Evolutionary conservation across 2,888 invertebrate species (phyloP).

Genomic region (Phaonia tiefii): DNA sequence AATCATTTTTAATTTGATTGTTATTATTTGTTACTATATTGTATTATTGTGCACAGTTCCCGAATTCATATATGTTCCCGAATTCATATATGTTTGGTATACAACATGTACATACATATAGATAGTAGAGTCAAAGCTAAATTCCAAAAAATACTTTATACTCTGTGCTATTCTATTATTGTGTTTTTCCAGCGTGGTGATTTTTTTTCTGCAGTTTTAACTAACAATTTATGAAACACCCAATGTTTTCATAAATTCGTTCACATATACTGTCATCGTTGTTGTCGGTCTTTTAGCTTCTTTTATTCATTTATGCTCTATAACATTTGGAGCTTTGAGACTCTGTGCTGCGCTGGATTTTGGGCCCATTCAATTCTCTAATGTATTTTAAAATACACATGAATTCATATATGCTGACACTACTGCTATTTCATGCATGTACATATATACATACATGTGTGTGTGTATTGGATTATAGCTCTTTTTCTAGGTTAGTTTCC

Average conservation of each 20-base stretch:
- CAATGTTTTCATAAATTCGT: slow-evolving; percentile 42
- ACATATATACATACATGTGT: slow-evolving; percentile 3
- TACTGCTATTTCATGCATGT: background rate
- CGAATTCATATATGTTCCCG: slow-evolving; percentile 28
- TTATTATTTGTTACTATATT: slow-evolving; percentile 63
- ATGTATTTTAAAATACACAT: slow-evolving; percentile 49
- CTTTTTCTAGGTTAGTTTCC: slow-evolving; percentile 34
- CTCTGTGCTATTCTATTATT: background rate
- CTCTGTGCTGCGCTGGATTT: background rate
- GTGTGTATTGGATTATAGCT: background rate
- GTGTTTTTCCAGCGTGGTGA: slow-evolving; percentile 20
- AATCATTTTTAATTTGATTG: slow-evolving; percentile 73
- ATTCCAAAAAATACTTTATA: slow-evolving; percentile 13
- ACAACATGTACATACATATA: slow-evolving; percentile 35
- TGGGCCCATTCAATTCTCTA: slow-evolving; percentile 16
- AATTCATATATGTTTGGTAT: slow-evolving; percentile 24
- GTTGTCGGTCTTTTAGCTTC: slow-evolving; percentile 30
- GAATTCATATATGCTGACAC: background rate
- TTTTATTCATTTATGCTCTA: slow-evolving; percentile 3
- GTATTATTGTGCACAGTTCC: slow-evolving; percentile 44
- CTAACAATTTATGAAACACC: slow-evolving; percentile 44
- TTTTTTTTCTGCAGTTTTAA: background rate
- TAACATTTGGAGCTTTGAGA: slow-evolving; percentile 6
- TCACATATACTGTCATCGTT: slow-evolving; percentile 45
- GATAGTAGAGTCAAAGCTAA: background rate